Evolutionary conservation across 2,113 vertebrate species (phyloP).

Genomic region (Oenanthe oenanthe): DNA sequence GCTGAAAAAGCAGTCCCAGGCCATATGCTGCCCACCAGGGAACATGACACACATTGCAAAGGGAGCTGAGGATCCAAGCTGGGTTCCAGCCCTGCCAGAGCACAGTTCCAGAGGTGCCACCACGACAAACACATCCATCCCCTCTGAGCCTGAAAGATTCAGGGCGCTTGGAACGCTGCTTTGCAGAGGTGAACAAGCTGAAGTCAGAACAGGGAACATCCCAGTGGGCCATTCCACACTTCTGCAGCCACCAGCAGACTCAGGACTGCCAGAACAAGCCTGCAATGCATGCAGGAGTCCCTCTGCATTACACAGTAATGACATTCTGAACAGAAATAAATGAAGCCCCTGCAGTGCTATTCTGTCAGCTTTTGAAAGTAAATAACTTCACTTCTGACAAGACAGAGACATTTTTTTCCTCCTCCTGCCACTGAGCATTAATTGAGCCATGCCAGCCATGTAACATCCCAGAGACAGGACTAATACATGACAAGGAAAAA

Average conservation of each 20-base stretch:
- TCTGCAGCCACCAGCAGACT: background rate
- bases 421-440: slow-evolving; percentile 79
- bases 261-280: slow-evolving; percentile 44
- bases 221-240: background rate
- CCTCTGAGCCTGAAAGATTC: background rate
- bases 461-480: slow-evolving; percentile 55
- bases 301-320: slow-evolving; percentile 76
- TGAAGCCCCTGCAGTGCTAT: slow-evolving; percentile 82
- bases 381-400: slow-evolving; percentile 83
- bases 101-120: background rate
- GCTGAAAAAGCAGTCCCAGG: background rate
- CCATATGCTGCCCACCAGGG: background rate
- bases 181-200: background rate
- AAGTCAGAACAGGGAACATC: background rate
- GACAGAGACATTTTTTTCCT: slow-evolving; percentile 74
- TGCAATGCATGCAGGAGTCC: slow-evolving; percentile 60
- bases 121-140: fast-evolving
- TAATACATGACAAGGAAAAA: slow-evolving; percentile 28
- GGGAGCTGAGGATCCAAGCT: background rate
- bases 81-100: background rate
- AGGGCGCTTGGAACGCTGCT: background rate
- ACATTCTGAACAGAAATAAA: slow-evolving; percentile 80
- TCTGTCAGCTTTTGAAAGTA: slow-evolving; percentile 84
- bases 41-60: background rate
- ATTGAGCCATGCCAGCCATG: slow-evolving; percentile 75